phyloP scores from a whole-genome alignment of 2,113 vertebrate species.

The Brachypteracias leptosomus region DNA sequence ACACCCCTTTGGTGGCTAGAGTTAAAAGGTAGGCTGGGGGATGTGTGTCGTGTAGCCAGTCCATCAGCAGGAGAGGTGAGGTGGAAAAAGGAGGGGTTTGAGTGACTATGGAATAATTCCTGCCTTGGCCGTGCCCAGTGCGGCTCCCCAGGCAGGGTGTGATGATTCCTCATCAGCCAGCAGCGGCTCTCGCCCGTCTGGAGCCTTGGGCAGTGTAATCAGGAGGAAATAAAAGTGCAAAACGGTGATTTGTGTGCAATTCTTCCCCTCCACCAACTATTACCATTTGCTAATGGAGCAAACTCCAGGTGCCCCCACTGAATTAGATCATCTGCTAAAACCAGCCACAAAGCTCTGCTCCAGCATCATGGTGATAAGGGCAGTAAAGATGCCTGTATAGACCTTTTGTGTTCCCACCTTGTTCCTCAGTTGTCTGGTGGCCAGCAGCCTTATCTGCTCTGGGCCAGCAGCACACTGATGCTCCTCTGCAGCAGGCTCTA shows the following conservation, averaged over 20 bases:
- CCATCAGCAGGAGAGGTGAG: background rate
- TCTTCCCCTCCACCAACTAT: background rate
- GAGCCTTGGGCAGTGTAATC: background rate
- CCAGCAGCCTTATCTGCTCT: background rate
- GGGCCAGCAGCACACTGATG: background rate
- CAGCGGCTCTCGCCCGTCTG: accelerated
- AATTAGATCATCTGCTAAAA: background rate
- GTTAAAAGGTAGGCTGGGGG: background rate
- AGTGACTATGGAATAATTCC: background rate
- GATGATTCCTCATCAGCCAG: accelerated
- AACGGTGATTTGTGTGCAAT: background rate
- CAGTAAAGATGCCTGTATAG: accelerated
- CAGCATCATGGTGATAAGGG: accelerated
- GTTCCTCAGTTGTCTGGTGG: background rate
- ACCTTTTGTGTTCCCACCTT: background rate
- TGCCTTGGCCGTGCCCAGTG: background rate
- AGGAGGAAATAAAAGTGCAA: background rate
- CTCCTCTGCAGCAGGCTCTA: background rate
- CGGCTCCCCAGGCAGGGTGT: background rate
- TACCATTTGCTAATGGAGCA: background rate
- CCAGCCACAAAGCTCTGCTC: background rate
- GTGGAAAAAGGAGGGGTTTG: background rate
- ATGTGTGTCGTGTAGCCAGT: background rate
- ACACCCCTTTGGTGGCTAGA: background rate
- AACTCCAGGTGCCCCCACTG: background rate